Evolutionary conservation across 2,888 invertebrate species (phyloP), one percentile per base, ranked within the genome.

Genomic region (Hemistola chrysoprasaria): DNA sequence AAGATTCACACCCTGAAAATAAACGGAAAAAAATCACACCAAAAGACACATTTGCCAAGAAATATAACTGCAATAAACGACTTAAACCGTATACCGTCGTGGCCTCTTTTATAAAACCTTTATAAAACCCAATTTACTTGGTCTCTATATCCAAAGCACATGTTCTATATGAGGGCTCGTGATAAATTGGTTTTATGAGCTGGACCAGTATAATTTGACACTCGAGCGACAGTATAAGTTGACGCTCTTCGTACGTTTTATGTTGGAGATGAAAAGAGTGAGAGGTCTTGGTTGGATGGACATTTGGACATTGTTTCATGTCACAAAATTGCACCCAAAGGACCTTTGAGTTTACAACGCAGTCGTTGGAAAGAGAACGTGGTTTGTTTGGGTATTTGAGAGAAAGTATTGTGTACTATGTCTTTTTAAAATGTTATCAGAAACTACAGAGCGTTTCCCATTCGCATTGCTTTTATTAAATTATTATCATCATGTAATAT

Each of bases 1-100:
- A 27, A 50, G 43, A 41, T 49, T 47, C 44, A 39, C 44, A 44
- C 48, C 51, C 34, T 32, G 47, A 50, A 50, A 47, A 54, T 50
- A 54, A 54, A 42, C 47, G 42, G 36, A 39, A 43, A 55, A 54
- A 52, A 55, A 61, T 59, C 56, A 62, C 63, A 62, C 60, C 65
- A 66, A 69, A 64, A 57, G 57, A 63, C 62, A 58, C 63, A 65
- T 63, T 68, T 59, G 40, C 67, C 53, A 62, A 71, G 74, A 74
- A 72, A 75, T 77, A 76, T 74, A 70, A 73, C 68, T 58, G 69
- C 66, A 65, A 72, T 76, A 73, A 71, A 64, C 59, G 58, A 59
- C 55, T 60, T 62, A 60, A 65, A 62, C 60, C 62, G 60, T 58
- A 51, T 50, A 56, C 57, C 51, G 51, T 50, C 53, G 43, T 50